Conservation (phyloP, 2,113 vertebrate genomes). For the Oncorhynchus tshawytscha region DNA sequence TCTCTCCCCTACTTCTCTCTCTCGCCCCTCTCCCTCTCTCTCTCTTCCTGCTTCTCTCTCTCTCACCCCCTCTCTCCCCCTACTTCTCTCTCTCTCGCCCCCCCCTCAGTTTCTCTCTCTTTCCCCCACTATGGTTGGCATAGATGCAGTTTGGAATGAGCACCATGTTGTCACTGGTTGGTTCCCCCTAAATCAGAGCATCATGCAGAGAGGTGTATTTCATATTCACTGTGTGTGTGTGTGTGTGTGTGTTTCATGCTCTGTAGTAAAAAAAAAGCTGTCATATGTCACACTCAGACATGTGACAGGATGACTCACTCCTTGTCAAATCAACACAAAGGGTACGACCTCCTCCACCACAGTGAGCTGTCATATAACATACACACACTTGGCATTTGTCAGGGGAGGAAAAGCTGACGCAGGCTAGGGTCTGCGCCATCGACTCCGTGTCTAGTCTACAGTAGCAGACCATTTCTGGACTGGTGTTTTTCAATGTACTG, state of each 20-base stretch:
- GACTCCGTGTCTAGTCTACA: background rate
- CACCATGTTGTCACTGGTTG: conserved; percentile 1
- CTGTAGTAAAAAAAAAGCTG: conserved; percentile 18
- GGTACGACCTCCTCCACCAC: conserved; percentile 30
- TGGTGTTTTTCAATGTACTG: conserved; percentile 2
- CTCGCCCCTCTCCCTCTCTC: no score
- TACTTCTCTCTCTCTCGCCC: accelerated
- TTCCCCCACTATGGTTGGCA: background rate
- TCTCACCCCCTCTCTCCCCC: no score
- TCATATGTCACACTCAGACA: conserved; percentile 25
- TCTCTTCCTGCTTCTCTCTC: no score
- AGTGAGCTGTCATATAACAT: conserved; percentile 39
- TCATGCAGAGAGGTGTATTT: background rate
- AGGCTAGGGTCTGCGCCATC: background rate
- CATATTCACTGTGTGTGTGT: background rate
- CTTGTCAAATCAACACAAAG: conserved; percentile 39
- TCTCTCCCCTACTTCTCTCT: no score
- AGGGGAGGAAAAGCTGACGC: conserved; percentile 2
- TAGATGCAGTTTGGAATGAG: background rate
- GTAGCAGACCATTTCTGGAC: background rate
- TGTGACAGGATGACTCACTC: conserved; percentile 29
- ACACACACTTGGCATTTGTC: conserved; percentile 24
- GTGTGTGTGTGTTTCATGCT: background rate
- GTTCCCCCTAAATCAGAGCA: background rate
- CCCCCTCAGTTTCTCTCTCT: background rate